These are phyloP conservation scores for Lanistes nyassanus DNA, from an alignment of 1,140 invertebrate species.

Conservation along the genomic window DNA sequence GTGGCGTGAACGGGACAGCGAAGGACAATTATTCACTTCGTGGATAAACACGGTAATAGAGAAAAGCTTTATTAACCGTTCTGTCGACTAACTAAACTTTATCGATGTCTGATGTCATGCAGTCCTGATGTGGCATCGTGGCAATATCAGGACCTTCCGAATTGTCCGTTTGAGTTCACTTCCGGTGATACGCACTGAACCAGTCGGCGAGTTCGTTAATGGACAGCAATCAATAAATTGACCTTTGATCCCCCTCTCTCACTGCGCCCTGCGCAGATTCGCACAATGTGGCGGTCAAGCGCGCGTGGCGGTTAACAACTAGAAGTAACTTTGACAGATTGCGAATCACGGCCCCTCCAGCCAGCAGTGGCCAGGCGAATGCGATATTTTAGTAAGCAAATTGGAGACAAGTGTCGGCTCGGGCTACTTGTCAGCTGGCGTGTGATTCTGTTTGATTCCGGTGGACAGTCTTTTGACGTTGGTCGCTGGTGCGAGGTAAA, in stretches of 20 bases:
- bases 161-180: not conserved
- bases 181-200: slow-evolving; percentile 5
- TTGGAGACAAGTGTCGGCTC: slow-evolving; percentile 9
- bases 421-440: not conserved
- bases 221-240: slow-evolving; percentile 15
- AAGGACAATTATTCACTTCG: too few species aligned
- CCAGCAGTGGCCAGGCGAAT: not conserved
- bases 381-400: slow-evolving; percentile 13
- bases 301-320: not conserved
- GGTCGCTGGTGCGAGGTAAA: too few species aligned
- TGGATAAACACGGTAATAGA: too few species aligned
- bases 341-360: slow-evolving; percentile 8
- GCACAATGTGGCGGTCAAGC: not conserved
- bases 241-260: not conserved
- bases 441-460: slow-evolving; percentile 2
- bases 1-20: too few species aligned
- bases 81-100: too few species aligned
- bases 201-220: slow-evolving; percentile 3
- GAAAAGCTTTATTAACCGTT: too few species aligned
- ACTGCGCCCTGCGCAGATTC: not conserved
- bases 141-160: too few species aligned
- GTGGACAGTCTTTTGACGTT: not conserved
- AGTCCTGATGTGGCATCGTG: too few species aligned
- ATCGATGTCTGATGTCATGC: too few species aligned
- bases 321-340: slow-evolving; percentile 22